Percentiles rank a stretch among this genome's conserved stretches.
Conservation (phyloP, 2,113 vertebrate species). For the Equus quagga region DNA sequence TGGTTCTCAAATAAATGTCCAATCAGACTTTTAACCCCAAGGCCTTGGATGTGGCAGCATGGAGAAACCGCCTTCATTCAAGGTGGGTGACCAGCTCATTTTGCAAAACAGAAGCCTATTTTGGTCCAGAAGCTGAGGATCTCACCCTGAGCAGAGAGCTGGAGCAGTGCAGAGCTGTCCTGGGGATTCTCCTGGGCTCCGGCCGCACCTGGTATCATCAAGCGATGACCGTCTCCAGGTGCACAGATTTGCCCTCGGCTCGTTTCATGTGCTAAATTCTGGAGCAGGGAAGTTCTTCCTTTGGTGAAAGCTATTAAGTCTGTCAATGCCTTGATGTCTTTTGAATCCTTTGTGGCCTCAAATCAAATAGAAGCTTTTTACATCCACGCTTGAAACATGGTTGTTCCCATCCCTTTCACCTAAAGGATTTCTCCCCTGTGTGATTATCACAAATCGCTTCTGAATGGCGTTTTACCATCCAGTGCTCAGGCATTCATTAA, state of each 20-base stretch:
- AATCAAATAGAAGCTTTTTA: constrained; percentile 73
- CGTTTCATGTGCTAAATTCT: background rate
- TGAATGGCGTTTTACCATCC: constrained; percentile 57
- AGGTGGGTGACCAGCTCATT: rapidly evolving
- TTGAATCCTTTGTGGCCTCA: constrained; percentile 60
- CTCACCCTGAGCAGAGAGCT: no score
- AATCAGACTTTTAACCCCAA: background rate
- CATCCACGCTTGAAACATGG: background rate
- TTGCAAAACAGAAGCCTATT: background rate
- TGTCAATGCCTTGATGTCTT: constrained; percentile 56
- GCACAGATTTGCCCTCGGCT: rapidly evolving
- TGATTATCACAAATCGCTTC: constrained; percentile 57
- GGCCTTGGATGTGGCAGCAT: rapidly evolving
- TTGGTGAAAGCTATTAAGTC: background rate
- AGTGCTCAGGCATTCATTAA: background rate
- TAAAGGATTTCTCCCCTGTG: background rate
- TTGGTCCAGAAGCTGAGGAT: rapidly evolving
- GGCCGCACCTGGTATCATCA: rapidly evolving
- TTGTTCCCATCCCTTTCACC: constrained; percentile 23
- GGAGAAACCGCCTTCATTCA: background rate
- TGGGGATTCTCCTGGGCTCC: background rate
- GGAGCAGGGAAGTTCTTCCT: background rate
- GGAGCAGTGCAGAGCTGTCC: rapidly evolving
- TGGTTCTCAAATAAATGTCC: background rate
- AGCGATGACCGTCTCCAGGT: rapidly evolving